Conservation (phyloP, 2,797 vertebrate species). For the Pelodytes ibericus region DNA sequence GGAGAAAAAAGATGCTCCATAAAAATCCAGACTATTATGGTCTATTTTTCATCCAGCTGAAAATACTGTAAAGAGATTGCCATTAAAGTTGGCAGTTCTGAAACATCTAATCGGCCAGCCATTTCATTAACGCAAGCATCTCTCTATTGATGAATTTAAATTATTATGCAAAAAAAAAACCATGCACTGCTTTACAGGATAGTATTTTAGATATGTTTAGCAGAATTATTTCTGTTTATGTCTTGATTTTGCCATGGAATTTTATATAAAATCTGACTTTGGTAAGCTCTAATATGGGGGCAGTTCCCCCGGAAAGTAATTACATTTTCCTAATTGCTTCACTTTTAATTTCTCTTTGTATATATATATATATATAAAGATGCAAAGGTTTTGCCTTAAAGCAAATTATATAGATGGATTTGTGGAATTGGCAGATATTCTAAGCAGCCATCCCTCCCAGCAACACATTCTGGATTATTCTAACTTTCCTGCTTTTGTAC, state of each 20-base stretch:
- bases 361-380: too few species aligned
- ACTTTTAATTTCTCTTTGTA: too few species aligned
- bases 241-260: slow-evolving; percentile 20
- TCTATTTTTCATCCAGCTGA: slow-evolving; percentile 60
- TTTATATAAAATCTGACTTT: too few species aligned
- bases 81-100: slow-evolving; percentile 58
- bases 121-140: slow-evolving; percentile 56
- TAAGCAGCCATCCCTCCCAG: too few species aligned
- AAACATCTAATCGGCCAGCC: slow-evolving; percentile 40
- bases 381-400: too few species aligned
- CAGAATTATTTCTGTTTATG: slow-evolving; percentile 32
- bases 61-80: slow-evolving; percentile 54
- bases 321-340: too few species aligned
- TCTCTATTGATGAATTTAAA: slow-evolving; percentile 52
- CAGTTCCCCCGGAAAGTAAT: too few species aligned
- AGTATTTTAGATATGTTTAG: neutral
- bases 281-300: too few species aligned
- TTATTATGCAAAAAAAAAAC: slow-evolving; percentile 47
- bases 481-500: too few species aligned
- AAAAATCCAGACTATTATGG: slow-evolving; percentile 60
- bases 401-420: too few species aligned
- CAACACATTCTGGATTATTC: too few species aligned
- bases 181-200: neutral
- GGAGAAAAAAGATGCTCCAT: slow-evolving; percentile 70
- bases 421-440: too few species aligned